Conservation (phyloP, 2,797 vertebrate species). For the Megaceryle alcyon region DNA sequence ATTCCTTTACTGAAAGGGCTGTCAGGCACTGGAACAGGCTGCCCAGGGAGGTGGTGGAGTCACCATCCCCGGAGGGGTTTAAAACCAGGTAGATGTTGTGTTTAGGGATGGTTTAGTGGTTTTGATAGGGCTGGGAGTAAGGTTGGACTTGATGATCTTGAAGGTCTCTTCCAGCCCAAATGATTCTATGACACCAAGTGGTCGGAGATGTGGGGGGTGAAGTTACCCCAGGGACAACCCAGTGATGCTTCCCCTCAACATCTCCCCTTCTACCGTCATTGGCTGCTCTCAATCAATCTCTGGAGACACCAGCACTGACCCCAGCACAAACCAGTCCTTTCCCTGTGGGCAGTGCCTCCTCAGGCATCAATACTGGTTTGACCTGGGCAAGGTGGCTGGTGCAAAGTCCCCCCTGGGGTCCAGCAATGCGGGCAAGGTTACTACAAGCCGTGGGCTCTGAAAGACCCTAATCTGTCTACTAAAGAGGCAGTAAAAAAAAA, state of each 20-base stretch:
- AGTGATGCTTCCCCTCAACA: neutral
- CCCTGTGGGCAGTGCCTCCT: neutral
- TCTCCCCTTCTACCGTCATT: rapidly evolving
- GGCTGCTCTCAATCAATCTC: neutral
- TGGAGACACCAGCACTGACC: neutral
- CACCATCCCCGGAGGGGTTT: too few species aligned
- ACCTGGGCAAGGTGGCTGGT: neutral
- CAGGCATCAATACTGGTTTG: neutral
- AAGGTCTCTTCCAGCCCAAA: too few species aligned
- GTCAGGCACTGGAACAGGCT: too few species aligned
- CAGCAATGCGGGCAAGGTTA: neutral
- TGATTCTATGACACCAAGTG: rapidly evolving
- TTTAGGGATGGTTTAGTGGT: too few species aligned
- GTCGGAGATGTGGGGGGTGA: neutral
- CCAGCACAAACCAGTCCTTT: neutral
- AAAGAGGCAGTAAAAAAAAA: neutral
- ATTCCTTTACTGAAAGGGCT: too few species aligned
- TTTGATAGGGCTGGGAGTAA: too few species aligned
- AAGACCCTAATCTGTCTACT: neutral
- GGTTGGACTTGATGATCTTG: too few species aligned
- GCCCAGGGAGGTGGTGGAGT: too few species aligned
- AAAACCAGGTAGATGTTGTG: too few species aligned
- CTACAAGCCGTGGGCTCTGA: neutral
- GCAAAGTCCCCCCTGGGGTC: neutral
- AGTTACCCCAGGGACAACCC: neutral